Base-by-base conservation (phyloP, 2,113 vertebrate genomes). In the Oxyruncus cristatus region DNA sequence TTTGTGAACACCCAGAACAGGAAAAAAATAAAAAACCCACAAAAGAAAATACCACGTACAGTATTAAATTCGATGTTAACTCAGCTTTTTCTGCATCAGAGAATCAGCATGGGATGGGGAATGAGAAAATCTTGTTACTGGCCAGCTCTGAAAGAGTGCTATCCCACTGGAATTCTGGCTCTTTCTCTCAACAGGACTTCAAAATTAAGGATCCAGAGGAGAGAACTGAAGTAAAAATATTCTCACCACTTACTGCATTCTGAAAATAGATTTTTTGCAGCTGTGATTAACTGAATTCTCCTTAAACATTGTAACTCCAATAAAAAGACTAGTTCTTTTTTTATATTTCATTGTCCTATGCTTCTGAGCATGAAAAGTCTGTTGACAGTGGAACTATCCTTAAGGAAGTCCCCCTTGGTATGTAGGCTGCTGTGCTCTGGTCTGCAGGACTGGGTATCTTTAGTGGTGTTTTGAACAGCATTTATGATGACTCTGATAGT, bases 1-100 rank as follows among this genome's bases (percentile, higher is more conserved):
- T 85, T 96, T 98, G 3, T 98, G 95, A 44, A 98, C 98, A 67
- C 97, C 95, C 13, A 93, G 92, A 77, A 85, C 70, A 49, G 96
- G 75, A 76, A 92, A 94, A 93, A 96, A 93, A 5, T 10, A 11
- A 68, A 27, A 21, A 52, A 4, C 17, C 17, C 93, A 78, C 59
- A 97, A 94, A 33, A 83, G 87, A 88, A 97, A 98, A 98, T 98
- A 82, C 26, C 8, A 46, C 7, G 7, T 53, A 22, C 26, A 33
- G 22, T 27, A 74, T 1, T 16, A 42, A 80, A 91, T 76, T 75
- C 2, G 0, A 46, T 24, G 7, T 62, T 76, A 93, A 74, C 30
- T 62, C 20, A 61, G 24, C 8, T 73, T 46, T 67, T 80, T 79
- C 28, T 66, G 44, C 28, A 41, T 41, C 7, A 21, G 30, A 62